Conservation (phyloP, 2,797 vertebrate genomes). For the Phoxinus dragarum region DNA sequence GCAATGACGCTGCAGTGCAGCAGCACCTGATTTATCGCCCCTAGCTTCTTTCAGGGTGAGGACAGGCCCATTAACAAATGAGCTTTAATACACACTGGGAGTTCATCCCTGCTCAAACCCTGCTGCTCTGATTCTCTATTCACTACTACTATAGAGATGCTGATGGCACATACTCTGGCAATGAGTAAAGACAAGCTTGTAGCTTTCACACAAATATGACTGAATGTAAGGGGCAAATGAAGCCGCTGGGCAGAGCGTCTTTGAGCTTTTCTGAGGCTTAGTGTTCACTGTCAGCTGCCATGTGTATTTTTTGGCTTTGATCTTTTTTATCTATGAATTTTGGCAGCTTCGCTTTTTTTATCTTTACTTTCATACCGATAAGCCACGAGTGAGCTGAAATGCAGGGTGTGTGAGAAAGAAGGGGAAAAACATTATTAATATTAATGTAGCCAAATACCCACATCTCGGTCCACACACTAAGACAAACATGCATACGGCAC, state of each 20-base stretch:
- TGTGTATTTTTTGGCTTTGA: constrained; percentile 26
- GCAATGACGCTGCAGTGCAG: constrained; percentile 47
- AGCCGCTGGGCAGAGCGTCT: constrained; percentile 1
- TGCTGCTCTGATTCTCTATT: constrained; percentile 37
- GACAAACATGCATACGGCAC: constrained; percentile 43
- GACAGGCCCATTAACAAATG: constrained; percentile 69
- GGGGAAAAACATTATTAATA: constrained; percentile 49
- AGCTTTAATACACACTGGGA: constrained; percentile 68
- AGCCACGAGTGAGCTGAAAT: background rate
- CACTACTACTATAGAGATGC: constrained; percentile 13
- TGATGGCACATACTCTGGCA: constrained; percentile 31
- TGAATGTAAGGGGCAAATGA: constrained; percentile 29
- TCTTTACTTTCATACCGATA: constrained; percentile 25
- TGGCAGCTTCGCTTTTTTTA: constrained; percentile 27
- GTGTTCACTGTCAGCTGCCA: constrained; percentile 17
- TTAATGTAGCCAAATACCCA: constrained; percentile 55
- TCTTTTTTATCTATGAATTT: constrained; percentile 23
- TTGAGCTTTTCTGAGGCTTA: constrained; percentile 37
- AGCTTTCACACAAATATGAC: constrained; percentile 9
- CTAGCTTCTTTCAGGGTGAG: constrained; percentile 37
- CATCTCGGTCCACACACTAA: constrained; percentile 41
- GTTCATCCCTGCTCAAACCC: constrained; percentile 47
- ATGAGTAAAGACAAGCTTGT: constrained; percentile 17
- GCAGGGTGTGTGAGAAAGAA: background rate
- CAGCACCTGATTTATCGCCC: constrained; percentile 49